These are phyloP conservation scores for Turritopsis dohrnii DNA, from an alignment of 30 jellyfish, hydroid and myxozoan species.

Conservation along the genomic window DNA sequence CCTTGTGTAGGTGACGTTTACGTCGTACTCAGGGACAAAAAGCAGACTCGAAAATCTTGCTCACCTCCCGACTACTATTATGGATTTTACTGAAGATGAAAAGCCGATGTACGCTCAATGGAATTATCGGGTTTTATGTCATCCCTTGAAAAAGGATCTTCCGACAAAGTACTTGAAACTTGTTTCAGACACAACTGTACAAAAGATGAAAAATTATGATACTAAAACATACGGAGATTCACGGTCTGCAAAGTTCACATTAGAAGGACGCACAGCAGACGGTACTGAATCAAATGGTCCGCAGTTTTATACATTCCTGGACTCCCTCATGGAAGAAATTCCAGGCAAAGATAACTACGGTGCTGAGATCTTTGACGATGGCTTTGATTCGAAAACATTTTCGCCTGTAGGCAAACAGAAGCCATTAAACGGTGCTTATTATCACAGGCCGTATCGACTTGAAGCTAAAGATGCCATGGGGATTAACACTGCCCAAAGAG, in stretches of 20 bases:
- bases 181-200: constrained; percentile 29
- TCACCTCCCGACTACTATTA: constrained; percentile 77
- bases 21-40: constrained; percentile 81
- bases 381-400: constrained; percentile 44
- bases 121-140: constrained; percentile 82
- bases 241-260: constrained; percentile 68
- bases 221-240: constrained; percentile 38
- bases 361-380: constrained; percentile 47
- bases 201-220: constrained; percentile 37
- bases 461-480: constrained; percentile 52
- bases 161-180: constrained; percentile 46
- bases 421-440: constrained; percentile 48
- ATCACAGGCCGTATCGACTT: constrained; percentile 53
- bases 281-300: constrained; percentile 35
- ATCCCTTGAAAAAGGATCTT: constrained; percentile 61
- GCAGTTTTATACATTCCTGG: constrained; percentile 35
- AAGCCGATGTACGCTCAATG: constrained; percentile 84
- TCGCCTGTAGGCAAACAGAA: constrained; percentile 28
- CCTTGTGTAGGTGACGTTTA: constrained; percentile 36
- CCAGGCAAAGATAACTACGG: constrained; percentile 86
- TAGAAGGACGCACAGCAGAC: constrained; percentile 32
- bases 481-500: neutral
- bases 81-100: constrained; percentile 55
- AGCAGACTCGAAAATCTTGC: constrained; percentile 77
- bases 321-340: constrained; percentile 65